Evolutionary conservation across 2,888 invertebrate species (phyloP), one percentile per base, ranked within the genome.

Genomic region (Pimpla rufipes): DNA sequence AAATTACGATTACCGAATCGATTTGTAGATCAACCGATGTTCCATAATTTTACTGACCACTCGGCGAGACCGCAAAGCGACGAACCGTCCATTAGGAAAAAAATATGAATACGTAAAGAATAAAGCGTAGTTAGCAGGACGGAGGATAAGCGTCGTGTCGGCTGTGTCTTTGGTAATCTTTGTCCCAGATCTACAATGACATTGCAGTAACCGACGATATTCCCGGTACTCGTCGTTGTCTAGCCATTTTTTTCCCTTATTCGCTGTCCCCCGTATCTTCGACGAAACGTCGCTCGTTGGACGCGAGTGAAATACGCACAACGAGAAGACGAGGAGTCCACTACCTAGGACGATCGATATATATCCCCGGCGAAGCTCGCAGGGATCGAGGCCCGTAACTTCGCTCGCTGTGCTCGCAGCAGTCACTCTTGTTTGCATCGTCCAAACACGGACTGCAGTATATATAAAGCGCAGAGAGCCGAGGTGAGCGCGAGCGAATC

Each of bases 151-250:
- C 23, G 11, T 45, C 66, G 52, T 52, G 10, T 68, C 62, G 67
- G 29, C 66, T 67, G 74, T 67, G 68, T 82, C 75, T 79, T 74
- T 64, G 62, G 47, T 75, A 71, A 75, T 84, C 86, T 80, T 55
- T 84, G 86, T 81, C 80, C 85, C 67, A 86, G 85, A 86, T 86
- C 86, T 84, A 68, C 57, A 16, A 74, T 74, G 67, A 18, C 37
- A 16, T 70, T 45, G 50, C 66, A 59, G 68, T 67, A 47, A 66
- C 29, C 57, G 42, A 70, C 50, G 47, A 66, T 5, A 29, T 79
- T 73, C 66, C 35, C 45, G 8, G 73, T 79, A 73, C 35, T 59
- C 73, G 55, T n/a, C 47, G 52, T 57, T 37, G 67, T 73, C 71
- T 66, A 57, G 64, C 8, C 71, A 35, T n/a, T 55, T 64, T 71